A percentile compares a stretch with the other conserved stretches of the same genome.
These are phyloP conservation scores for Seriola quinqueradiata DNA, from an alignment of 2,113 vertebrate species.

Conservation along the genomic window DNA sequence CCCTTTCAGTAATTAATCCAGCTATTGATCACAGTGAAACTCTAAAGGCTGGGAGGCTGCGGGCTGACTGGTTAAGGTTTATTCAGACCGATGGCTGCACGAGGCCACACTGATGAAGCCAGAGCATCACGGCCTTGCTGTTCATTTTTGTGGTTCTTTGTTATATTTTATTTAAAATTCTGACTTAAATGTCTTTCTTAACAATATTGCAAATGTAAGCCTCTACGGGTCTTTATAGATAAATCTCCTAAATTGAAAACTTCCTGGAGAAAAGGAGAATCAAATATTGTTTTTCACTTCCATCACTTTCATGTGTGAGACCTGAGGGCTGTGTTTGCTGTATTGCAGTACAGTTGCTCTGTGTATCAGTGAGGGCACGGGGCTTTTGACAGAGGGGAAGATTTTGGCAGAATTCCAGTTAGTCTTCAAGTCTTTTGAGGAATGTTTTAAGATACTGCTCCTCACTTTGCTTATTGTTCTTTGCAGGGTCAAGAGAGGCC, in stretches of 20 bases:
- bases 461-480: conserved; percentile 64
- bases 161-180: neutral
- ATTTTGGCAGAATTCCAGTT: conserved; percentile 60
- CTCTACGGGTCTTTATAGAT: neutral
- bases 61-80: conserved; percentile 59
- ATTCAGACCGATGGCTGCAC: conserved; percentile 53
- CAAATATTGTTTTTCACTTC: neutral
- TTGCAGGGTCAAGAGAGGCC: conserved; percentile 44
- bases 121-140: neutral
- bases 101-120: conserved; percentile 23
- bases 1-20: conserved; percentile 85
- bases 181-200: neutral
- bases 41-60: conserved; percentile 72
- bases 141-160: neutral
- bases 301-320: neutral
- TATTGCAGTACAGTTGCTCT: conserved; percentile 10
- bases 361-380: conserved; percentile 18
- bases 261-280: neutral
- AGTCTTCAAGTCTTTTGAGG: conserved; percentile 53
- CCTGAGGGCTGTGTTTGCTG: neutral
- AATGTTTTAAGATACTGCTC: conserved; percentile 54
- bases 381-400: conserved; percentile 21
- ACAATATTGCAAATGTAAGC: neutral
- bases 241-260: neutral
- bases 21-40: conserved; percentile 85